These are phyloP conservation scores for Apolygus lucorum DNA, from an alignment of 1,140 invertebrate genomes.

Conservation along the genomic window DNA sequence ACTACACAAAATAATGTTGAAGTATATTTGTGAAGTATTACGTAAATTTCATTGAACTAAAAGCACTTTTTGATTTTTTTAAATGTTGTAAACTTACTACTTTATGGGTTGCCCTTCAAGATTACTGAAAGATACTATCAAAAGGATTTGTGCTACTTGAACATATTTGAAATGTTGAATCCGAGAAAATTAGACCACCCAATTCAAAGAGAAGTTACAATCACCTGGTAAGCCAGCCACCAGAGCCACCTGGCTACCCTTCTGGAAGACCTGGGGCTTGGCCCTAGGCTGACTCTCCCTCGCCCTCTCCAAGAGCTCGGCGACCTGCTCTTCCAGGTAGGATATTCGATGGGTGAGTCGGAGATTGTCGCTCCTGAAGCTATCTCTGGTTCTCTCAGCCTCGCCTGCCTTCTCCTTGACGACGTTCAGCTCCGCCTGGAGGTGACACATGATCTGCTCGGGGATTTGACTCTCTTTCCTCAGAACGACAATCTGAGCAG, in stretches of 20 bases:
- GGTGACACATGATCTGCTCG: slow-evolving; percentile 37
- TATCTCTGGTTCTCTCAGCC: slow-evolving; percentile 51
- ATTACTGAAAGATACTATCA: no score
- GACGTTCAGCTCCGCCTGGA: slow-evolving; percentile 46
- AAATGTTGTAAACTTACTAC: no score
- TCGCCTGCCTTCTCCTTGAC: slow-evolving; percentile 51
- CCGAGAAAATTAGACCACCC: no score
- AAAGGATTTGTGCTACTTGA: no score
- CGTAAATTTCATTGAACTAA: no score
- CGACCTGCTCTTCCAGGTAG: slow-evolving; percentile 79
- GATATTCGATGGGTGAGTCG: slow-evolving; percentile 74
- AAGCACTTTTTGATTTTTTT: no score
- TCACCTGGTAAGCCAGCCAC: slow-evolving; percentile 47
- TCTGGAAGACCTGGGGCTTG: slow-evolving; percentile 54
- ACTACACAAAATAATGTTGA: no score
- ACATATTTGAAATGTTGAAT: no score
- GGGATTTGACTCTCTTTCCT: slow-evolving; percentile 41
- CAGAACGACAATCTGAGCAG: slow-evolving; percentile 47
- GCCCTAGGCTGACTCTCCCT: slow-evolving; percentile 33
- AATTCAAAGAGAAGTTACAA: background rate
- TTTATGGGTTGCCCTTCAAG: no score
- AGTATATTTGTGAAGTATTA: no score
- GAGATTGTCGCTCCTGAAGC: slow-evolving; percentile 63
- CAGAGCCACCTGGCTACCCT: slow-evolving; percentile 48
- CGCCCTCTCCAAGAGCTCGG: slow-evolving; percentile 46